phyloP scores from a whole-genome alignment of 2,113 vertebrate genomes.

The Percopsis transmontana region DNA sequence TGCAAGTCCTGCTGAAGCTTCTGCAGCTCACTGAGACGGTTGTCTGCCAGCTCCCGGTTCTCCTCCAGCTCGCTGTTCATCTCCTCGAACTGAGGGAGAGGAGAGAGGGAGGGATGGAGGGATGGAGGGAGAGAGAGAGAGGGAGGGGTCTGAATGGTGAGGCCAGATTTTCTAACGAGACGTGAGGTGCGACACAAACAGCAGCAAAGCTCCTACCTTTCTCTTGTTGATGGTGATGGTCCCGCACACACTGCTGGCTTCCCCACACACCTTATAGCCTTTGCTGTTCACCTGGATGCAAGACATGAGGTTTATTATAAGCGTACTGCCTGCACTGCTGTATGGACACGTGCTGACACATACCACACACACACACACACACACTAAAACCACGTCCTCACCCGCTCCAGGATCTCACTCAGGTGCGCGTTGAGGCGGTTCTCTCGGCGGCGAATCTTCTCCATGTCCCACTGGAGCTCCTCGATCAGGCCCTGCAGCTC shows the following conservation, averaged over 20 bases:
- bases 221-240: conserved; percentile 96
- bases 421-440: conserved; percentile 92
- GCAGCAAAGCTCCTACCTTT: conserved; percentile 78
- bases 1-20: conserved; percentile 91
- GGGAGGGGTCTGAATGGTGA: background rate
- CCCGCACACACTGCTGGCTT: conserved; percentile 94
- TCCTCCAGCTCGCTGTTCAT: conserved; percentile 96
- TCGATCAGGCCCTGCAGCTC: conserved; percentile 92
- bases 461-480: conserved; percentile 97
- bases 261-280: conserved; percentile 96
- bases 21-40: conserved; percentile 89
- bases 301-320: background rate
- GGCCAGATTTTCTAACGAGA: background rate
- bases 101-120: background rate
- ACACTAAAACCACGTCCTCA: conserved; percentile 40
- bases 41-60: conserved; percentile 91
- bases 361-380: background rate
- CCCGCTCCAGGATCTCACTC: conserved; percentile 90
- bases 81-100: conserved; percentile 86
- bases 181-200: background rate
- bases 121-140: background rate
- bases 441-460: conserved; percentile 93
- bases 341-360: background rate
- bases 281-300: conserved; percentile 91
- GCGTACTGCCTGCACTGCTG: background rate